Evolutionary conservation across 2,888 invertebrate species (phyloP), one percentile per base, ranked within the genome.

Genomic region (Melinopterus prodromus): DNA sequence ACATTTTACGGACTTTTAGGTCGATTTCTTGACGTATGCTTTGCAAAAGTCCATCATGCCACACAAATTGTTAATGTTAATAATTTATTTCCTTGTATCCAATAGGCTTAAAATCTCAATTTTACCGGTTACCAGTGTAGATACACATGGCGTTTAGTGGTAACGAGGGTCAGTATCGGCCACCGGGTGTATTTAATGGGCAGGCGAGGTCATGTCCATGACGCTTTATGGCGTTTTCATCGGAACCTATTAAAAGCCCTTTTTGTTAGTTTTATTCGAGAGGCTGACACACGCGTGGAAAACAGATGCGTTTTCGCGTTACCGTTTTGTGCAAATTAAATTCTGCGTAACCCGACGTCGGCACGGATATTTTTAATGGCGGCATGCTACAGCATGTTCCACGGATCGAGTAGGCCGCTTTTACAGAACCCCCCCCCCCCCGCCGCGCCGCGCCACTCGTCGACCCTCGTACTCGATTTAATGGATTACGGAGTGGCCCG

Each of bases 281-380:
- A 53, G 53, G 53, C 12, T 6, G 53, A 26, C 26, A 26, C 26
- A 26, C 26, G 53, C 53, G 7, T 53, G 9, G 1, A 53, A 53
- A 53, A 53, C 53, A 53, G 53, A 53, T 53, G 53, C 53, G 53
- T 53, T 53, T 53, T 53, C 53, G 53, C 53, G 53, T 53, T 53
- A 53, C 53, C 53, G 53, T 12, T 53, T 2, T 12, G 53, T 6
- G 9, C 53, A 53, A 53, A 53, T 53, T 53, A 53, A 53, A 53
- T 53, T 53, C 53, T 53, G 53, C 53, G 53, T 53, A 12, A 12
- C 26, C 53, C 5, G 5, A 2, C 53, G 53, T 1, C 53, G 53
- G 53, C 53, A 53, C 53, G 53, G 53, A 53, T 53, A 53, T 53
- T 53, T 53, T 53, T 53, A 53, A 53, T 53, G 53, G 53, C 9